phyloP scores from a whole-genome alignment of 2,888 invertebrate species.

The Gasteruption jaculator region DNA sequence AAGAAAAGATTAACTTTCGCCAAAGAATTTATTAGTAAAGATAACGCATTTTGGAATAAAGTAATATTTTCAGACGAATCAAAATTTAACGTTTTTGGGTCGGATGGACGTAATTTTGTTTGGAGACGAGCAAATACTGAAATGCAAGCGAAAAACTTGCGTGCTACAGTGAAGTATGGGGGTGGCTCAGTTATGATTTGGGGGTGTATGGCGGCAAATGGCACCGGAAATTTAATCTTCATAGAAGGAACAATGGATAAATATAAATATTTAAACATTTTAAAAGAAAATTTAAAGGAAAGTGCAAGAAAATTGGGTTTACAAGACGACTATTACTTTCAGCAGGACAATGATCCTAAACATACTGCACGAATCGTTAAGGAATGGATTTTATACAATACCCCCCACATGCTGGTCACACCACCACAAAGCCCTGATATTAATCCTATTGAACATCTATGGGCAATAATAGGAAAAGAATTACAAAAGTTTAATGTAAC shows the following conservation, averaged over 20 bases:
- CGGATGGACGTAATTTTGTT: conserved; percentile 2
- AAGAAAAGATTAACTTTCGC: not conserved
- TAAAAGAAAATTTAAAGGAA: conserved; percentile 1
- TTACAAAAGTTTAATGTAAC: not conserved
- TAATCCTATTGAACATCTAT: conserved; percentile 1
- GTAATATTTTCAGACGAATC: conserved; percentile 12
- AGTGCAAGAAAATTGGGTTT: conserved; percentile 2
- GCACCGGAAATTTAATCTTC: conserved; percentile 4
- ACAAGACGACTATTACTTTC: not conserved
- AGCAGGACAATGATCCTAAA: conserved; percentile 12
- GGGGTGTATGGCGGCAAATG: conserved; percentile 7
- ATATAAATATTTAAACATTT: conserved; percentile 5
- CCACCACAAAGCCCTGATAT: conserved; percentile 3
- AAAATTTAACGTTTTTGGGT: conserved; percentile 8
- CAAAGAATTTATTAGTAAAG: not conserved
- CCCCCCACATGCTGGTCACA: not conserved
- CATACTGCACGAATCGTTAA: conserved; percentile 8
- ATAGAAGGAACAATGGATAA: conserved; percentile 9
- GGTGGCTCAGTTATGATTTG: conserved; percentile 4
- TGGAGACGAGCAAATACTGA: conserved; percentile 8
- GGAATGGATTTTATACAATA: conserved; percentile 5
- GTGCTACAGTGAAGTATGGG: conserved; percentile 6
- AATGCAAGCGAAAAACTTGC: conserved; percentile 3
- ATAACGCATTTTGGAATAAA: not conserved
- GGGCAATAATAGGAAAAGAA: not conserved